Evolutionary conservation across 2,113 vertebrate species (phyloP), one percentile per base, ranked within the genome.

Genomic region (Embiotoca jacksoni): DNA sequence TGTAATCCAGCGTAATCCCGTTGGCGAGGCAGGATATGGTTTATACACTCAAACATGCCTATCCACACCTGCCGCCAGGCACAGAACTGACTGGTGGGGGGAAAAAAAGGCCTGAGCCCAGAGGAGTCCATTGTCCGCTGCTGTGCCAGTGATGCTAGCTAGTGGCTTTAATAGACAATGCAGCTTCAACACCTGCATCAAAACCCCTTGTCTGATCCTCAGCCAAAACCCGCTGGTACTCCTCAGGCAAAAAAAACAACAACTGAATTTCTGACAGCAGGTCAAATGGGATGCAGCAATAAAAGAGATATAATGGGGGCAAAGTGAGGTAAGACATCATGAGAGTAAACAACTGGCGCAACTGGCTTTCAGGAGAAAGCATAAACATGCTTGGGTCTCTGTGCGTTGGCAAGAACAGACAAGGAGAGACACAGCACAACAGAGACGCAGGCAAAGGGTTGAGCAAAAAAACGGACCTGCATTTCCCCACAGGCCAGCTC

Each of bases 1-100:
- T 94, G 92, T 94, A 94, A 95, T 94, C 94, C 94, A 90, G 86
- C 84, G 75, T 94, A 94, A 95, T 95, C 94, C 92, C 73, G 82
- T 92, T 90, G 93, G 80, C 89, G 82, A 83, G 84, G 83, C 83
- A 79, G 83, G 90, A 92, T 88, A 78, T 78, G 86, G 85, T 84
- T 94, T 91, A 92, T 81, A 90, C 86, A 88, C 86, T 79, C 66
- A 72, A 84, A 88, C 91, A 90, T 50, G 84, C 83, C 67, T 72
- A 84, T 93, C 75, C 84, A 30, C 81, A 31, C 35, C 41, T 39
- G 60, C 82, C 57, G 72, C 87, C 80, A 80, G 90, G 72, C 88
- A 88, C 60, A 47, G 52, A 72, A 82, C 83, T 81, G 71, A 52
- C 52, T 49, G 44, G 65, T 53, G 71, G 77, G 56, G 86, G n/a